Evolutionary conservation across 2,113 vertebrate genomes (phyloP).

Genomic region (Ranitomeya variabilis): DNA sequence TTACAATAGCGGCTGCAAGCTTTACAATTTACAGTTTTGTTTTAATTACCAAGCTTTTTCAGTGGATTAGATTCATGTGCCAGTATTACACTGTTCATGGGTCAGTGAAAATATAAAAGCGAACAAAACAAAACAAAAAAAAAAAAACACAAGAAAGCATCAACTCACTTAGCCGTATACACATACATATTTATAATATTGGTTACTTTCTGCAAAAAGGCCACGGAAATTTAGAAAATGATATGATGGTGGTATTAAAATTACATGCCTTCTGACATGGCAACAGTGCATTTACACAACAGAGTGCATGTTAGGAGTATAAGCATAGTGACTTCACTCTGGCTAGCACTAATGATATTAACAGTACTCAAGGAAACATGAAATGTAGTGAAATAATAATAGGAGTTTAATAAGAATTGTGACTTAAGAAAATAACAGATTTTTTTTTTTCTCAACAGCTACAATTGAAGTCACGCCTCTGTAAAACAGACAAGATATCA

Average conservation of each 20-base stretch:
- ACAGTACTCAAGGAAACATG: conserved; percentile 94
- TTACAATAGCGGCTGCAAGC: conserved; percentile 81
- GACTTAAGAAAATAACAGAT: conserved; percentile 74
- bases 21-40: conserved; percentile 99
- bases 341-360: conserved; percentile 88
- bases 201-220: conserved; percentile 76
- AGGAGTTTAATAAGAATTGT: conserved; percentile 57
- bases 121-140: conserved; percentile 72
- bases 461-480: conserved; percentile 77
- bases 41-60: conserved; percentile 90
- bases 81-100: conserved; percentile 83
- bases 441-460: conserved; percentile 71
- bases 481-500: conserved; percentile 77
- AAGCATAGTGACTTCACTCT: conserved; percentile 83
- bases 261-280: conserved; percentile 84
- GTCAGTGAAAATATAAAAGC: conserved; percentile 83
- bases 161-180: conserved; percentile 67
- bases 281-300: conserved; percentile 90
- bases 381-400: conserved; percentile 90
- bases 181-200: conserved; percentile 65
- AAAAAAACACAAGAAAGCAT: conserved; percentile 4
- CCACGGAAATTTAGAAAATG: conserved; percentile 98
- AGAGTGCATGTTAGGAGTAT: conserved; percentile 68
- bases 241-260: conserved; percentile 79
- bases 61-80: conserved; percentile 93